These are phyloP conservation scores for cat (Felis catus) DNA, from an alignment of 2,113 vertebrate genomes.

Conservation along the genomic window DNA sequence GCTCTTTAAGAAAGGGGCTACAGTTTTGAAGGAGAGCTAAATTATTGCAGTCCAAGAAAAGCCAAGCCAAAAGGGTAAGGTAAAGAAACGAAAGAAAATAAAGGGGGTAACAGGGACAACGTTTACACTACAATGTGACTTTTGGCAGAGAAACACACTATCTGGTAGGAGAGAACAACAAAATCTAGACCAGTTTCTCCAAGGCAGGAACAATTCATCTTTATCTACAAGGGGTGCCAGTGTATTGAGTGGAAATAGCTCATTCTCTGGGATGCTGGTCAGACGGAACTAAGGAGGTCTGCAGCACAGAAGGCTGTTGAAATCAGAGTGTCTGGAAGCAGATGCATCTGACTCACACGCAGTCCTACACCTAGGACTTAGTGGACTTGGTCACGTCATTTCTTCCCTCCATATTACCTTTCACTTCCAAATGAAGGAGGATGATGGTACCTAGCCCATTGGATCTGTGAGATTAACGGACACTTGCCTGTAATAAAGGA, in stretches of 20 bases:
- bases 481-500: background rate
- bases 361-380: background rate
- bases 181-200: background rate
- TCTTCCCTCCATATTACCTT: background rate
- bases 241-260: background rate
- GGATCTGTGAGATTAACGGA: background rate
- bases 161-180: background rate
- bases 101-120: background rate
- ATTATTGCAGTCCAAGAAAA: background rate
- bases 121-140: background rate
- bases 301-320: background rate
- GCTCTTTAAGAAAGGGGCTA: background rate
- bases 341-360: background rate
- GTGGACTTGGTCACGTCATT: background rate
- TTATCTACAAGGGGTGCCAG: background rate
- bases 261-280: background rate
- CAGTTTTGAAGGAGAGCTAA: conserved; percentile 17
- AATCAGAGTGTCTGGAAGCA: background rate
- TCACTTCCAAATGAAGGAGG: background rate
- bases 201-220: background rate
- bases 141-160: background rate
- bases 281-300: background rate
- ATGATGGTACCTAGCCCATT: background rate
- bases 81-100: background rate
- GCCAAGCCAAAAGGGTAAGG: background rate